Percentiles rank a stretch among this genome's conserved stretches.
Evolutionary conservation across 2,113 vertebrate species (phyloP).

Genomic region (Pelvicachromis taeniatus): DNA sequence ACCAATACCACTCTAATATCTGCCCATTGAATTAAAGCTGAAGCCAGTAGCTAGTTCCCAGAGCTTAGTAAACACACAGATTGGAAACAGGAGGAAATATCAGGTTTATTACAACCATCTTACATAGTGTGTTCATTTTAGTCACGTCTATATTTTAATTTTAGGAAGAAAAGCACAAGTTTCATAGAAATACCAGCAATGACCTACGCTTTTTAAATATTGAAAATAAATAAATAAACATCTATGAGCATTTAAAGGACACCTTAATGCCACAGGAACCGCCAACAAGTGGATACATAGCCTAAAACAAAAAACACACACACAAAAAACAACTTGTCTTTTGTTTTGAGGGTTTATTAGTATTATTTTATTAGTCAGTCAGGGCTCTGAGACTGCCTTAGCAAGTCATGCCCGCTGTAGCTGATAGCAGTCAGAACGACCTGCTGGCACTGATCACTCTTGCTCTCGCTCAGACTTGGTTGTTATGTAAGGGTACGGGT

Average conservation of each 20-base stretch:
- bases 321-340: background rate
- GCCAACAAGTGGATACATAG: background rate
- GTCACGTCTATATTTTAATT: background rate
- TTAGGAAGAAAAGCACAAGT: background rate
- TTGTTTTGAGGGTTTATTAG: background rate
- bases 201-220: background rate
- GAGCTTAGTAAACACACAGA: background rate
- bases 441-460: conserved; percentile 29
- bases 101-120: background rate
- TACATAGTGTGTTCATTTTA: background rate
- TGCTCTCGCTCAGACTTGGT: conserved; percentile 1
- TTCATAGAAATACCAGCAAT: background rate
- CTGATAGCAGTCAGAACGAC: conserved; percentile 22
- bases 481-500: conserved; percentile 48
- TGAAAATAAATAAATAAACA: background rate
- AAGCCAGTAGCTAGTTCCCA: background rate
- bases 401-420: background rate
- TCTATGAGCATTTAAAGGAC: background rate
- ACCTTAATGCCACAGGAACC: background rate
- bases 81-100: background rate
- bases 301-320: background rate
- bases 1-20: background rate
- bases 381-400: background rate
- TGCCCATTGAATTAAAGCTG: background rate
- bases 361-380: background rate